These are phyloP conservation scores for Galemys pyrenaicus DNA, from an alignment of 2,113 vertebrate species.

Conservation along the genomic window DNA sequence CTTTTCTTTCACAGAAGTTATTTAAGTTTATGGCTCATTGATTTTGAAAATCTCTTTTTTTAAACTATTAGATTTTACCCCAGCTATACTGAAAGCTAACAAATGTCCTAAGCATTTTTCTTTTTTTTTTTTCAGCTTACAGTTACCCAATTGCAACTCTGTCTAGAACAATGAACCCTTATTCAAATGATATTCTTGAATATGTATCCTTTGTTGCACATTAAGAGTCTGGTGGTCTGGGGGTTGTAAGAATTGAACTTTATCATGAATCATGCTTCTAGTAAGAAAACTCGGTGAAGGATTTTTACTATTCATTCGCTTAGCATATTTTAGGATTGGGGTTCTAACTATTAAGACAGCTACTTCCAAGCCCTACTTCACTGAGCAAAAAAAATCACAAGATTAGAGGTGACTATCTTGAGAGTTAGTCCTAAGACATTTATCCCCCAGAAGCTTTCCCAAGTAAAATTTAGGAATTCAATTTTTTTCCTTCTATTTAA, in stretches of 20 bases:
- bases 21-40: neutral
- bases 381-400: neutral
- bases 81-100: neutral
- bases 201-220: conserved; percentile 93
- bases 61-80: conserved; percentile 29
- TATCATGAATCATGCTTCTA: neutral
- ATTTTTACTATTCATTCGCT: neutral
- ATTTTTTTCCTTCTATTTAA: conserved; percentile 30
- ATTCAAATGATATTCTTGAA: conserved; percentile 91
- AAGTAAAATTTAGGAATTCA: conserved; percentile 2
- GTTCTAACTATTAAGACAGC: neutral
- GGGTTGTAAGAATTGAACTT: neutral
- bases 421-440: neutral
- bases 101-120: neutral
- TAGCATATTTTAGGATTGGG: neutral
- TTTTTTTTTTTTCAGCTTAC: conserved; percentile 86
- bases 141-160: conserved; percentile 92
- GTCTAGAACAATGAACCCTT: conserved; percentile 95
- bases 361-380: neutral
- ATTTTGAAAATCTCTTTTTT: conserved; percentile 37
- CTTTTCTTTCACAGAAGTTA: neutral
- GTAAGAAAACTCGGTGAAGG: neutral
- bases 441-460: neutral
- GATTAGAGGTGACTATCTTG: neutral
- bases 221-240: neutral